Conservation (phyloP, 2,797 vertebrate species). For the Acrossocheilus wenchowensis region DNA sequence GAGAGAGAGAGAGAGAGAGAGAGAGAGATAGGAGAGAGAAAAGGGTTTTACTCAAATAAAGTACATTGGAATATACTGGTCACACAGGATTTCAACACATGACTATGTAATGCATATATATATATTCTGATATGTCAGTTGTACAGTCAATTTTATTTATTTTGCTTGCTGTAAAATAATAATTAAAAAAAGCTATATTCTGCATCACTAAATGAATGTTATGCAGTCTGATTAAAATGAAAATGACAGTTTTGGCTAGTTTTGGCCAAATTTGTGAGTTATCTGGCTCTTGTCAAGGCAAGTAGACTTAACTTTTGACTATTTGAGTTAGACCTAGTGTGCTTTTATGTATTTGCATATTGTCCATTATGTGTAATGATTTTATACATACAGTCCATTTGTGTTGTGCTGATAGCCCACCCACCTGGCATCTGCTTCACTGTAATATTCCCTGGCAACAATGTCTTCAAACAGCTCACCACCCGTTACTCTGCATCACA, state of each 20-base stretch:
- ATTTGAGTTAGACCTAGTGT: not conserved
- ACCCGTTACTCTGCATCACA: constrained; percentile 86
- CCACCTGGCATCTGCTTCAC: constrained; percentile 96
- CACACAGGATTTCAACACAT: not conserved
- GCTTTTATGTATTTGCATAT: not conserved
- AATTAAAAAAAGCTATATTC: not conserved
- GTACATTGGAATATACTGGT: not conserved
- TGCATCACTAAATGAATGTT: not conserved
- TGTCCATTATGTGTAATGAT: not conserved
- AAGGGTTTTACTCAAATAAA: not conserved
- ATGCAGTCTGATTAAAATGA: not conserved
- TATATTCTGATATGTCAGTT: not conserved
- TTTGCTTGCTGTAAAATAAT: not conserved
- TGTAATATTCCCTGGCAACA: constrained; percentile 97
- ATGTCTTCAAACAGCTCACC: constrained; percentile 97
- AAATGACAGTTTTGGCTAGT: not conserved
- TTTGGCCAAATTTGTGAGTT: not conserved
- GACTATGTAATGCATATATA: not conserved
- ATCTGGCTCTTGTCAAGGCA: not conserved
- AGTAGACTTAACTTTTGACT: not conserved
- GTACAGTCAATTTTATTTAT: not conserved
- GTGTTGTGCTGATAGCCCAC: constrained; percentile 44
- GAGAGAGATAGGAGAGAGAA: not conserved
- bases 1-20: too few species aligned
- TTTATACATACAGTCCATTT: constrained; percentile 18